Conservation (phyloP, 2,113 vertebrate species). For the Hiodon tergisus region DNA sequence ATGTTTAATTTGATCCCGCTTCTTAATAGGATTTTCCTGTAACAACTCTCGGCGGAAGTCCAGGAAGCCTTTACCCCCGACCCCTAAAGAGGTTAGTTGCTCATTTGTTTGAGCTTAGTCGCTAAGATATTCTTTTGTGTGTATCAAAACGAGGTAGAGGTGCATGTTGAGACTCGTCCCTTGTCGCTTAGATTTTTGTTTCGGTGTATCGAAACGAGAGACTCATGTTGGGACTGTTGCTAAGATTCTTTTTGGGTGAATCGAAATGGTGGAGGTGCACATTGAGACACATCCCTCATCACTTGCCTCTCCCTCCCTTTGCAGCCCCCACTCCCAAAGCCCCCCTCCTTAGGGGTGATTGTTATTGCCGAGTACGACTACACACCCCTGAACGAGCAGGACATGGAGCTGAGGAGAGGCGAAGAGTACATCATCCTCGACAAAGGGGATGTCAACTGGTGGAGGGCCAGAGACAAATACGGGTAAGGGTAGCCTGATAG, state of each 20-base stretch:
- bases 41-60: conserved; percentile 66
- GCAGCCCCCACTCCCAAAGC: conserved; percentile 45
- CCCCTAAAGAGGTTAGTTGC: conserved; percentile 74
- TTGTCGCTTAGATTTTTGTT: not conserved
- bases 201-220: no score
- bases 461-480: conserved; percentile 79
- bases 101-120: conserved; percentile 6
- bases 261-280: not conserved
- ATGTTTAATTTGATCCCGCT: not conserved
- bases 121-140: not conserved
- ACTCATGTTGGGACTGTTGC: no score
- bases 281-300: not conserved
- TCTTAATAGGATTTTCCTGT: conserved; percentile 22
- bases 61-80: conserved; percentile 88
- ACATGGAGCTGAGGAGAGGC: conserved; percentile 80
- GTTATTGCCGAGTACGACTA: conserved; percentile 91
- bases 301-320: conserved; percentile 55
- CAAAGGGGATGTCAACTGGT: conserved; percentile 82
- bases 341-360: conserved; percentile 59
- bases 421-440: conserved; percentile 88
- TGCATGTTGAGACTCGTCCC: not conserved
- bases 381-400: conserved; percentile 67
- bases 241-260: not conserved
- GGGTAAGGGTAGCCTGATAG: conserved; percentile 64
- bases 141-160: not conserved